Evolutionary conservation across 2,113 vertebrate species (phyloP).

Genomic region (Orcinus orca): DNA sequence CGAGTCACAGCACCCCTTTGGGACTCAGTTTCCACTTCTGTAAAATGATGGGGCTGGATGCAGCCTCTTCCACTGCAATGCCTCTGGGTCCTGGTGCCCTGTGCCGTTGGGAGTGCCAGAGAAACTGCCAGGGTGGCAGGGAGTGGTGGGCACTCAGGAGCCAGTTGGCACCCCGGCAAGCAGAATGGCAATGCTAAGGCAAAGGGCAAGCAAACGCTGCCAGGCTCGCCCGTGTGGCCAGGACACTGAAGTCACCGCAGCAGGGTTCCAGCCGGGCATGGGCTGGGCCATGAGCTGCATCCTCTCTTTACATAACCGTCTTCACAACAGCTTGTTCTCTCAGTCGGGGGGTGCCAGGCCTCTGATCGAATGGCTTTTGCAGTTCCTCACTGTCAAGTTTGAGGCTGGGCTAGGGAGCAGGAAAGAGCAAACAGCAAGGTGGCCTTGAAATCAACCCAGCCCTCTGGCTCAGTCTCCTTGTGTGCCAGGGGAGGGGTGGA

Average conservation of each 20-base stretch:
- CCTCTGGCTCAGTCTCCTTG: not conserved
- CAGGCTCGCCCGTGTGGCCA: not conserved
- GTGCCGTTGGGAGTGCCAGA: not conserved
- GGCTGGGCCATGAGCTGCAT: not conserved
- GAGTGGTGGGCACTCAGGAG: not conserved
- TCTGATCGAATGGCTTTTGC: not conserved
- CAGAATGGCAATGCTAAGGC: not conserved
- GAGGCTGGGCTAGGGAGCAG: not conserved
- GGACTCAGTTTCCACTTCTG: not conserved
- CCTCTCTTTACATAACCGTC: not conserved
- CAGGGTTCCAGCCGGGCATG: not conserved
- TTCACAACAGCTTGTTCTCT: not conserved
- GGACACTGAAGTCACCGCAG: not conserved
- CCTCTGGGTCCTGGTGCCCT: not conserved
- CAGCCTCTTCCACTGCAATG: not conserved
- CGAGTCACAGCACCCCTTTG: not conserved
- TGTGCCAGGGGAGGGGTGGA: too few relatives aligned
- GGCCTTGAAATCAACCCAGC: not conserved
- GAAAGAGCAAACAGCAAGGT: not conserved
- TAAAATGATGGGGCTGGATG: not conserved
- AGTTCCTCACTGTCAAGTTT: not conserved
- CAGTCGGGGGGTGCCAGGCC: not conserved
- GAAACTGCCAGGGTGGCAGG: not conserved
- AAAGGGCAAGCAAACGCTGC: not conserved
- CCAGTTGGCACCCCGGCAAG: not conserved